Evolutionary conservation across 37 sponge, comb jelly and placozoan species (phyloP).

Genomic region (Chondrosia reniformis): DNA sequence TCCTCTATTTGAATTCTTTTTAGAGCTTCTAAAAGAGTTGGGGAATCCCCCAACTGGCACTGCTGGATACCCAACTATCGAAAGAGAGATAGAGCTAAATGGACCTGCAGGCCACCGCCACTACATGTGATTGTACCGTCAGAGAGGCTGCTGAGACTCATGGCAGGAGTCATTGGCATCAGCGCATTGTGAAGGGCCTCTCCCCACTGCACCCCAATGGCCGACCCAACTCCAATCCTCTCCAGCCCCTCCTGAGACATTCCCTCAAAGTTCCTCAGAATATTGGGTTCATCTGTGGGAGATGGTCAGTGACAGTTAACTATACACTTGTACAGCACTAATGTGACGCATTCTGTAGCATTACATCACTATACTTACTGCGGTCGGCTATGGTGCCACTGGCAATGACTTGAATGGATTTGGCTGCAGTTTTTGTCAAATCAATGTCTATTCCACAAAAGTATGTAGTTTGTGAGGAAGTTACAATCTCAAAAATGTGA

Average conservation of each 20-base stretch:
- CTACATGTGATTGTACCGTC: conserved; percentile 45
- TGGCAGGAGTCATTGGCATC: conserved; percentile 87
- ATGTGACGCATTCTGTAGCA: no score
- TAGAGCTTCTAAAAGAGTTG: neutral
- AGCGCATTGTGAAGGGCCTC: conserved; percentile 81
- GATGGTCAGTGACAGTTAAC: neutral
- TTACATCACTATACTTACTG: neutral
- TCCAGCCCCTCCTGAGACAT: conserved; percentile 51
- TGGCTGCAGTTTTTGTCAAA: neutral
- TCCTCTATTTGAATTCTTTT: neutral
- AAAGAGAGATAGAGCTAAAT: neutral
- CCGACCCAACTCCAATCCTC: conserved; percentile 72
- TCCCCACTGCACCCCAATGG: conserved; percentile 76
- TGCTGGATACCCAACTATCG: conserved; percentile 4
- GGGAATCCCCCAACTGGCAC: neutral
- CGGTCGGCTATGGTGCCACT: neutral
- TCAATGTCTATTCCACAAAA: conserved; percentile 67
- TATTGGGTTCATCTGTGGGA: neutral
- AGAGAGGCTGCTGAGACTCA: conserved; percentile 66
- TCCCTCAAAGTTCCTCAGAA: conserved; percentile 12
- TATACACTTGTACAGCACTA: no score
- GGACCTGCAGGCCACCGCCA: neutral
- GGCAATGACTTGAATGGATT: neutral
- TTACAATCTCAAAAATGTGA: conserved; percentile 85
- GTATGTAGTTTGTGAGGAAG: conserved; percentile 57